Base-by-base conservation (phyloP, 2,797 vertebrate species). In the Mallotus villosus region DNA sequence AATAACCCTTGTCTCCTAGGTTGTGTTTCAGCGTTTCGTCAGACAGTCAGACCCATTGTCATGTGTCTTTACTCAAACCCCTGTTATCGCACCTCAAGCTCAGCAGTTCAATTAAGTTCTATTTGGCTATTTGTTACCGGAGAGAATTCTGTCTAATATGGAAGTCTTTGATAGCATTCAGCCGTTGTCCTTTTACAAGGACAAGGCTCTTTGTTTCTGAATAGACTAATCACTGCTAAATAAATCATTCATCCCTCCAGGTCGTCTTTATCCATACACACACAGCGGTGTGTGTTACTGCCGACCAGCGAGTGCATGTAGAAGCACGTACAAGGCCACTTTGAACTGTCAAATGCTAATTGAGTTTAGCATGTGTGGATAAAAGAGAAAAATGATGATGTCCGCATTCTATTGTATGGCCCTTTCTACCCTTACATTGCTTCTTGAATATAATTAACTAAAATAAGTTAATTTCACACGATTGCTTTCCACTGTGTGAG, bases 91-190 rank as follows among this genome's bases (percentile, higher is more conserved):
- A 66, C 74, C n/a, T n/a, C 77, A 74, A 79, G 78, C 70, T 88
- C 70, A 77, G 74, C 12, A 75, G 83, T 92, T 91, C 86, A 86
- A 87, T 91, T 76, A 69, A 83, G 66, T 76, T 87, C 82, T 75
- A 82, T 85, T 84, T 85, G 73, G 82, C 79, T 78, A 75, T 89
- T 78, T 84, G 82, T 84, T 83, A 74, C 77, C 78, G 73, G 78
- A 75, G 68, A 80, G 82, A 46, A 76, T 74, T 81, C 57, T 68
- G 41, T 72, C 71, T 71, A 60, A 63, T 81, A 67, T 72, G 84
- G 83, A 81, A 76, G 34, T 67, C 65, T 66, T 67, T 74, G 76
- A 85, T 76, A 77, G 65, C 78, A 79, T 78, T 87, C 83, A 82
- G 77, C 78, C 67, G 24, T 49, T 81, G 83, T 89, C 84, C 86